These are phyloP conservation scores for Eupristina koningsbergeri DNA, from an alignment of 1,140 invertebrate species.

Conservation along the genomic window DNA sequence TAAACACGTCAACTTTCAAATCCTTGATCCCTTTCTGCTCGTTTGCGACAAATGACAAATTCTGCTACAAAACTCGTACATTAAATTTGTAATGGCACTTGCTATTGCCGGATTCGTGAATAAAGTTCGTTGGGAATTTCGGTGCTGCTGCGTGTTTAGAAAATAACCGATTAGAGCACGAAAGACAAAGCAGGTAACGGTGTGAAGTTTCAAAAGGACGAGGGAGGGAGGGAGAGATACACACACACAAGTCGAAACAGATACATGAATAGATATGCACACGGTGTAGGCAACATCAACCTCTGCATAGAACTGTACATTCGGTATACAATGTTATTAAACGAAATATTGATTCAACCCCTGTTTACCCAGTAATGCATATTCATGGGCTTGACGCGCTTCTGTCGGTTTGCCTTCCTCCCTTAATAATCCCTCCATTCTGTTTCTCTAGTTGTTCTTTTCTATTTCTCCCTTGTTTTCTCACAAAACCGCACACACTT, in stretches of 20 bases:
- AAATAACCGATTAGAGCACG: background rate
- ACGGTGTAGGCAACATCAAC: conserved; percentile 4
- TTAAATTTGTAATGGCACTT: background rate
- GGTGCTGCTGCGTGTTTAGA: background rate
- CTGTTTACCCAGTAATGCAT: conserved; percentile 74
- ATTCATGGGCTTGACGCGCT: conserved; percentile 67
- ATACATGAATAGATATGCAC: conserved; percentile 30
- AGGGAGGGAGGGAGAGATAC: conserved; percentile 14
- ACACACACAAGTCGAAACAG: conserved; percentile 42
- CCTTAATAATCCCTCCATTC: conserved; percentile 11
- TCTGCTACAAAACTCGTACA: background rate
- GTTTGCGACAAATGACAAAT: too few relatives aligned
- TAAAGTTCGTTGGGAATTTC: background rate
- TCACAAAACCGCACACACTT: background rate
- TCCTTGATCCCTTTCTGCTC: too few relatives aligned
- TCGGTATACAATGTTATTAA: conserved; percentile 69
- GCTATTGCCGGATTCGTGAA: background rate
- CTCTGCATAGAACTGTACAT: conserved; percentile 17
- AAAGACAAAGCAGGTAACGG: background rate
- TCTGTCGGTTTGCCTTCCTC: conserved; percentile 1
- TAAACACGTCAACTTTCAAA: background rate
- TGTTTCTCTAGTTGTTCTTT: background rate
- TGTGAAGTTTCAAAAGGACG: conserved; percentile 18
- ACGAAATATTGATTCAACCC: conserved; percentile 74
- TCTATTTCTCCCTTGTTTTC: conserved; percentile 22